phyloP scores from a whole-genome alignment of 92 coral and sea anemone species.

The Scolanthus callimorphus region DNA sequence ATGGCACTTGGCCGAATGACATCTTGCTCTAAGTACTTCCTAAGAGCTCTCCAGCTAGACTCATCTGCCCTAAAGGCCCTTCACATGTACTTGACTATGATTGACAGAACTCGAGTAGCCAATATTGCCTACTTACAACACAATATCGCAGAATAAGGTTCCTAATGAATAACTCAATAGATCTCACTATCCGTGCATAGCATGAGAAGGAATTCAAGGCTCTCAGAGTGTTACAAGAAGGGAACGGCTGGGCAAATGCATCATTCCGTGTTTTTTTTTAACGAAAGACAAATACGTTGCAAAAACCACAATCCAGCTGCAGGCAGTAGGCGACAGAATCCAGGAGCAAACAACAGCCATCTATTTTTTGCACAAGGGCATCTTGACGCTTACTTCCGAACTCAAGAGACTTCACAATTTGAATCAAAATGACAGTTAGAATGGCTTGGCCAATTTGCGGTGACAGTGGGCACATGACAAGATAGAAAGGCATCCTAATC shows the following conservation, averaged over 20 bases:
- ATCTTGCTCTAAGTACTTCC: background rate
- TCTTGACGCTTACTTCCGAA: constrained; percentile 4
- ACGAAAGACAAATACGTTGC: no score
- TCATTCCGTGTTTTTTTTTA: no score
- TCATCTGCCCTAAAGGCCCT: background rate
- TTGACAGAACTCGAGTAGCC: background rate
- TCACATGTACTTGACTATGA: background rate
- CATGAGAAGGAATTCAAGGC: no score
- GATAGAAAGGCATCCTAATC: no score
- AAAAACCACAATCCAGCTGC: no score
- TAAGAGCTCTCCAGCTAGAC: background rate
- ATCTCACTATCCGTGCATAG: no score
- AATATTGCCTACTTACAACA: background rate
- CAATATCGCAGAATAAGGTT: background rate
- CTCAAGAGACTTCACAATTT: background rate
- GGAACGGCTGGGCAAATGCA: no score
- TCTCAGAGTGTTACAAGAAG: no score
- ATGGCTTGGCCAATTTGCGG: background rate
- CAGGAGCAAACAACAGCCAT: no score
- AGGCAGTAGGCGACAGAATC: no score
- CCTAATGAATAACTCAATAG: no score
- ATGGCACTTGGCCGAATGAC: background rate
- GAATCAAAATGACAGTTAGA: constrained; percentile 3
- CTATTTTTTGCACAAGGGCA: background rate
- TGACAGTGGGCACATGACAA: background rate